Evolutionary conservation across 2,113 vertebrate genomes (phyloP), one percentile per base, ranked within the genome.

Genomic region (Triplophysa tibetana): DNA sequence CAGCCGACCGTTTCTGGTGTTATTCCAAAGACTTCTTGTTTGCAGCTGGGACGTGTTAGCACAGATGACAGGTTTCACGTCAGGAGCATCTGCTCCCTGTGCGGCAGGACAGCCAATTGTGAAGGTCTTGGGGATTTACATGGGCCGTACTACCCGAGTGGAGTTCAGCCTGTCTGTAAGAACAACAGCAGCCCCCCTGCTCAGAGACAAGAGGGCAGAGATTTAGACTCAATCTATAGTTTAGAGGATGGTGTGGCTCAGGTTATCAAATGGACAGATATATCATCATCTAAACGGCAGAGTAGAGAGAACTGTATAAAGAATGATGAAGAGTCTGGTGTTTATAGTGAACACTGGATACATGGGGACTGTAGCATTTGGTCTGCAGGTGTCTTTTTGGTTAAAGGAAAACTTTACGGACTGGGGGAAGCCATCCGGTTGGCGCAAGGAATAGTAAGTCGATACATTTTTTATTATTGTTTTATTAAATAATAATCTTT

Each of bases 281-380:
- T 3, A 1, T 58, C n/a, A 6, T n/a, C 19, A 21, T 8, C 54
- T 58, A 58, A 21, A 64, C 60, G 29, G 5, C 66, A 54, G n/a
- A 29, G 24, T 0, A 61, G 23, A 38, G 38, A 68, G 50, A 75
- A 45, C 64, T 56, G 67, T 72, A n/a, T 66, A n/a, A 77, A 50
- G 70, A n/a, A 29, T 45, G 13, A n/a, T 33, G 68, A 86, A 67
- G 77, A 8, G 23, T 66, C 82, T 38, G 61, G 72, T 29, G 70
- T 56, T 3, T n/a, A 84, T 68, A 56, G 79, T 0, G 93, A 93
- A 82, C 82, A 77, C 81, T 94, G 93, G 93, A 76, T 94, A 65
- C 93, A 94, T 9, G 92, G 92, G 82, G 93, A 94, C 88, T 94
- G 93, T 19, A 89, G 89, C 1, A 85, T 92, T 73, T 94, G 93